A percentile compares a stretch with the other conserved stretches of the same genome.
phyloP scores from a whole-genome alignment of 2,113 vertebrate genomes.

The Saguinus imperator region DNA sequence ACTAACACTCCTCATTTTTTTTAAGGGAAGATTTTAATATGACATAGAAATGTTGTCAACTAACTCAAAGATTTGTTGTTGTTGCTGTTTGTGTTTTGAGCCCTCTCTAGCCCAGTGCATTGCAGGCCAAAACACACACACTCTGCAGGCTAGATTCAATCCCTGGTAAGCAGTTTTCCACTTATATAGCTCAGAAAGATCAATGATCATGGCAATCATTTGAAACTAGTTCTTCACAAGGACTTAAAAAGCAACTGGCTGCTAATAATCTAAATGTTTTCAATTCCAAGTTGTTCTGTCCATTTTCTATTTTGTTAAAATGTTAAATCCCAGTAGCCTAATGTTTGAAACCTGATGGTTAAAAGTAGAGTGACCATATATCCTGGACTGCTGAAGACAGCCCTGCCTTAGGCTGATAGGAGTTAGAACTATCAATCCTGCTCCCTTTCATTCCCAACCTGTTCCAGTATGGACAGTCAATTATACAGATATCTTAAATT shows the following conservation, averaged over 20 bases:
- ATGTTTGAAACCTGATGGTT: not conserved
- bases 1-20: not conserved
- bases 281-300: conserved; percentile 13
- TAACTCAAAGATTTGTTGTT: not conserved
- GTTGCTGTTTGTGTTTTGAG: too few species aligned
- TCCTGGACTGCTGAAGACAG: not conserved
- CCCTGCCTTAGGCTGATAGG: not conserved
- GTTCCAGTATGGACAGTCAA: not conserved
- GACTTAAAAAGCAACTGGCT: not conserved
- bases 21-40: conserved; percentile 15
- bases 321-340: not conserved
- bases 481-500: not conserved
- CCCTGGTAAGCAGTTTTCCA: not conserved
- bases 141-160: not conserved
- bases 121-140: not conserved
- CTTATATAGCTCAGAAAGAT: not conserved
- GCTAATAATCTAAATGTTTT: not conserved
- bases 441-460: not conserved
- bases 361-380: not conserved
- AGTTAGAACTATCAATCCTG: not conserved
- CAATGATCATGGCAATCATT: not conserved
- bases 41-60: not conserved
- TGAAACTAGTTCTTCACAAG: not conserved
- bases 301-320: conserved; percentile 33
- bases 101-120: not conserved